These are phyloP conservation scores for Dryococelus australis DNA, from an alignment of 2,888 invertebrate genomes.

Conservation along the genomic window DNA sequence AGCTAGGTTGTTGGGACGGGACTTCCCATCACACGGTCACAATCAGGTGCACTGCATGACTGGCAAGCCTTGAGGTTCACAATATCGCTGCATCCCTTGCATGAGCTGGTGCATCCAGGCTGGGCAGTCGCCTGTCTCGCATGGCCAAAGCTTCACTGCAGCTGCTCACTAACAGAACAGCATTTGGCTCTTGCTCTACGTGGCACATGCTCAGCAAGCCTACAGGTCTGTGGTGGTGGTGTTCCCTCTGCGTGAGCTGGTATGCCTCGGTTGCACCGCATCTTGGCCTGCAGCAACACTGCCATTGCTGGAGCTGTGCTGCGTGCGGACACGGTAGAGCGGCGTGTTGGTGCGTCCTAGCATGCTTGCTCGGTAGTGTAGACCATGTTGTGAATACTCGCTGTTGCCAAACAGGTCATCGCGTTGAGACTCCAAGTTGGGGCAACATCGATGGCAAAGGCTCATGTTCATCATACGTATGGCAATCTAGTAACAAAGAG, in stretches of 20 bases:
- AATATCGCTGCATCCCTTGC: not conserved
- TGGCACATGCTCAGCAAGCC: not conserved
- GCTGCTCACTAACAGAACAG: not conserved
- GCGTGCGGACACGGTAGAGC: constrained; percentile 34
- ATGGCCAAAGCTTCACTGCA: not conserved
- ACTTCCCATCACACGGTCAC: not conserved
- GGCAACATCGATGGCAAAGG: constrained; percentile 36
- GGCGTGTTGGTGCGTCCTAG: constrained; percentile 38
- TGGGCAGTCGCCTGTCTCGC: not conserved
- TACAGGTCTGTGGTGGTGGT: constrained; percentile 33
- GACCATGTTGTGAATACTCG: constrained; percentile 31
- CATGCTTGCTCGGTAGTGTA: constrained; percentile 28
- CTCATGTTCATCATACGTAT: constrained; percentile 37
- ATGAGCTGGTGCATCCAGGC: not conserved
- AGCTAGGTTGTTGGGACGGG: not conserved
- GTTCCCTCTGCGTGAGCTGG: constrained; percentile 35
- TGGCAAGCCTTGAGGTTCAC: not conserved
- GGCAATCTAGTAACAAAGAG: constrained; percentile 34
- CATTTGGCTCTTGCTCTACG: not conserved
- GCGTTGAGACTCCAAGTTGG: constrained; percentile 16
- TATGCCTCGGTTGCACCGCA: constrained; percentile 25
- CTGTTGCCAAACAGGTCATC: constrained; percentile 37
- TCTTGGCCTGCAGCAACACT: constrained; percentile 12
- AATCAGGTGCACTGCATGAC: not conserved
- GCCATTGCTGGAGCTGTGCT: constrained; percentile 34